Evolutionary conservation across 2,888 invertebrate species (phyloP).

Genomic region (Psococerastis gibbosa): DNA sequence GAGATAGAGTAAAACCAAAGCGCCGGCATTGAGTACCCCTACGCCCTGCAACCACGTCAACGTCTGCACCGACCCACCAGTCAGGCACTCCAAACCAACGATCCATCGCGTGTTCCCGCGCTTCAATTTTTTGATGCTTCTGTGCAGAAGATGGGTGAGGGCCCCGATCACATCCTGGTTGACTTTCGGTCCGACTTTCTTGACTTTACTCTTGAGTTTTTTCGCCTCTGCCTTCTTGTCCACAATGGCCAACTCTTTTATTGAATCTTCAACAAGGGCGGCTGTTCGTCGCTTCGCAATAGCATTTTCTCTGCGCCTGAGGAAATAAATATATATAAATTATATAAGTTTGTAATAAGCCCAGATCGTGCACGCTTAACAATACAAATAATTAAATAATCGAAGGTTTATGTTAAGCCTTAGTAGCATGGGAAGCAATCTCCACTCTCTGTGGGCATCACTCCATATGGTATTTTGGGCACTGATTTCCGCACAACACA

Average conservation of each 20-base stretch:
- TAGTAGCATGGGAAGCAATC: too few species aligned
- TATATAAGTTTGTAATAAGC: too few species aligned
- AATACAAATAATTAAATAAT: too few species aligned
- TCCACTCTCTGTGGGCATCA: too few species aligned
- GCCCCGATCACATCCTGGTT: not conserved
- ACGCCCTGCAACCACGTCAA: too few species aligned
- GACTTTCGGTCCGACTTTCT: not conserved
- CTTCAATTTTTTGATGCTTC: not conserved
- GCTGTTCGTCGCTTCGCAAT: not conserved
- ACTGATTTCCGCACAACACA: too few species aligned
- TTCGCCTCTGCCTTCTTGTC: not conserved
- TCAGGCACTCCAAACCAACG: not conserved
- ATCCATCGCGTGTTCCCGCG: not conserved
- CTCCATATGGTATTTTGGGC: too few species aligned
- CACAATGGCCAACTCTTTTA: not conserved
- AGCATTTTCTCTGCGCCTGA: not conserved
- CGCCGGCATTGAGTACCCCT: too few species aligned
- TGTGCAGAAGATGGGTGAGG: not conserved
- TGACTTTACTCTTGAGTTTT: not conserved
- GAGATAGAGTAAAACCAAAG: too few species aligned
- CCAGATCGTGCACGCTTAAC: too few species aligned
- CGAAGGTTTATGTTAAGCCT: too few species aligned
- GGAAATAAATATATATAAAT: conserved; percentile 9
- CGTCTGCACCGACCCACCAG: too few species aligned
- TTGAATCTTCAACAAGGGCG: not conserved